Evolutionary conservation across 2,113 vertebrate genomes (phyloP).

Genomic region (Malurus melanocephalus): DNA sequence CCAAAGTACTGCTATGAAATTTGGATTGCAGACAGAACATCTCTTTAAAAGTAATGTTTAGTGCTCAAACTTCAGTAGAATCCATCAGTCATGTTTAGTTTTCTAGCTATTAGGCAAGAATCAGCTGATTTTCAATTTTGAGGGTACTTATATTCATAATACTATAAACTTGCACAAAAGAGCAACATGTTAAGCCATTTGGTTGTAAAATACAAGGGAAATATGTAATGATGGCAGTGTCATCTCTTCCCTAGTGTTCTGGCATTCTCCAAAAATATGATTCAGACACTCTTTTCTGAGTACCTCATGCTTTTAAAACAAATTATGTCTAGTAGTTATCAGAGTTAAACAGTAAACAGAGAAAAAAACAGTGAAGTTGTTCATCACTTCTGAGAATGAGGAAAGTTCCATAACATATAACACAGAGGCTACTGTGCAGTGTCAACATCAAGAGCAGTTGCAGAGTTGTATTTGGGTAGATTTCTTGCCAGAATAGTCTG

Average conservation of each 20-base stretch:
- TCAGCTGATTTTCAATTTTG: background rate
- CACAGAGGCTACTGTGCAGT: background rate
- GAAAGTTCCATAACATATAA: background rate
- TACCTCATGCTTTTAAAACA: background rate
- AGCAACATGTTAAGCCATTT: background rate
- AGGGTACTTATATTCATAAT: background rate
- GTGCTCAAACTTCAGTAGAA: background rate
- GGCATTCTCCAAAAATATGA: background rate
- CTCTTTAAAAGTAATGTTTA: background rate
- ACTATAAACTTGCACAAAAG: background rate
- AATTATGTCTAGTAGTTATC: background rate
- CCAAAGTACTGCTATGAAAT: background rate
- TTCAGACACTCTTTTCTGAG: background rate
- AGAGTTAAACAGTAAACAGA: background rate
- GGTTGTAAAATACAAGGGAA: background rate
- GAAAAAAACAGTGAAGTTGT: background rate
- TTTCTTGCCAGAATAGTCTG: background rate
- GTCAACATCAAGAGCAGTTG: background rate
- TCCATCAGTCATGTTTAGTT: background rate
- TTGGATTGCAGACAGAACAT: background rate
- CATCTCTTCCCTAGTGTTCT: background rate
- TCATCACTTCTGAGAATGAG: constrained; percentile 27
- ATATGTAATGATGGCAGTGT: background rate
- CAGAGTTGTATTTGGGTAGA: background rate
- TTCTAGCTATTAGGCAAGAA: background rate